Conservation (phyloP, 2,797 vertebrate species). For the Sorex maritimensis region DNA sequence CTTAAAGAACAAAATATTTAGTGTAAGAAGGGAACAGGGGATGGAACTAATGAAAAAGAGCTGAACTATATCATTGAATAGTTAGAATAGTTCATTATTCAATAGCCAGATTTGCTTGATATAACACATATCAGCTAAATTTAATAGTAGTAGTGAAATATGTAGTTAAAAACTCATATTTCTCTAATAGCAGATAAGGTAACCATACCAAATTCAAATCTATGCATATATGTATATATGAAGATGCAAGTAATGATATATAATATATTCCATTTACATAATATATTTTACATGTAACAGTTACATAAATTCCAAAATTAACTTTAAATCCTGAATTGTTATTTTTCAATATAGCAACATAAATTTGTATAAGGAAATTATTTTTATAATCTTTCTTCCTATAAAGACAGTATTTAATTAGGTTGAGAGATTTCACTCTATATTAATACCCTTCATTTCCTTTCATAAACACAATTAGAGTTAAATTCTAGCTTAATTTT, state of each 20-base stretch:
- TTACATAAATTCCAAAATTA: neutral
- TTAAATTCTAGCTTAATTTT: neutral
- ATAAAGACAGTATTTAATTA: neutral
- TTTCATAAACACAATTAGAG: slow-evolving; percentile 39
- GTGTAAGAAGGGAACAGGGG: accelerated
- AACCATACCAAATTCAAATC: neutral
- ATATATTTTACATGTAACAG: neutral
- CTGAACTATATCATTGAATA: neutral
- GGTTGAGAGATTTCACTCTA: neutral
- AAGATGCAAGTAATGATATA: too few species aligned
- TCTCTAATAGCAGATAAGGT: neutral
- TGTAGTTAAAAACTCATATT: neutral
- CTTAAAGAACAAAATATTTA: neutral
- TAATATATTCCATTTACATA: neutral
- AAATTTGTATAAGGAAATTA: too few species aligned
- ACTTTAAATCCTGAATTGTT: neutral
- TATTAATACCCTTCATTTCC: neutral
- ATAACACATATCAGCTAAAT: neutral
- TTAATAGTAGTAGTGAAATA: neutral
- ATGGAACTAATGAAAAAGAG: neutral
- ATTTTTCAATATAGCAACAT: neutral
- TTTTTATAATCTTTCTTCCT: neutral
- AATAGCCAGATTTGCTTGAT: neutral
- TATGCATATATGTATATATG: neutral
- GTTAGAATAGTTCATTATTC: neutral